Base-by-base conservation (phyloP, 2,113 vertebrate genomes). In the Canis aureus region DNA sequence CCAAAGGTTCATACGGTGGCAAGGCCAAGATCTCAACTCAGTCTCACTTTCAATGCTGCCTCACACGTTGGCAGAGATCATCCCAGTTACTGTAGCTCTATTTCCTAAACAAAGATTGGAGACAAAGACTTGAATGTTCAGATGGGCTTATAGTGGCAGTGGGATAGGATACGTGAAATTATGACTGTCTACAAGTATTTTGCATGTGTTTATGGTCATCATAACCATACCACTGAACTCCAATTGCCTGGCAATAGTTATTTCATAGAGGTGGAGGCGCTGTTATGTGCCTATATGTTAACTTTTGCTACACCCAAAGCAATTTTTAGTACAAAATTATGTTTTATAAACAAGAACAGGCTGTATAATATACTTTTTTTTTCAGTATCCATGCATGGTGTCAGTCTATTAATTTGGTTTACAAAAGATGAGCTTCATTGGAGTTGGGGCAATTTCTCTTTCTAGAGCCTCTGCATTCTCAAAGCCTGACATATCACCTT, bases 301-400 rank as follows among this genome's bases (percentile, higher is more conserved):
- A 71, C 11, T 43, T 95, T 76, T 78, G 11, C 49, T 38, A 59
- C n/a, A 93, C 43, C 32, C 78, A 64, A 92, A 74, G n/a, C 86
- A 79, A 88, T 84, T 96, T 92, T 84, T 89, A 89, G 29, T 59
- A 91, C 88, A 60, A 29, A 80, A 9, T 49, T 7, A 22, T 59
- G 4, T 89, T 89, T 97, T 95, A 35, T 15, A 83, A 79, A 89
- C 93, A 78, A 67, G 11, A 69, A 96, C 13, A 57, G 27, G 8
- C 38, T 92, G 27, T 13, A 51, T 90, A 78, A 82, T 7, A 25
- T 59, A 80, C 6, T 32, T 4, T 32, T 84, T 35, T 69, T 76
- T 27, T 87, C 13, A 49, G 13, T 80, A 73, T 62, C n/a, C 66
- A 66, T 49, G n/a, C 38, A 59, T 69, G 32, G 15, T 38, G 25